phyloP scores from a whole-genome alignment of 23 tunicate genomes.

The Styela plicata region DNA sequence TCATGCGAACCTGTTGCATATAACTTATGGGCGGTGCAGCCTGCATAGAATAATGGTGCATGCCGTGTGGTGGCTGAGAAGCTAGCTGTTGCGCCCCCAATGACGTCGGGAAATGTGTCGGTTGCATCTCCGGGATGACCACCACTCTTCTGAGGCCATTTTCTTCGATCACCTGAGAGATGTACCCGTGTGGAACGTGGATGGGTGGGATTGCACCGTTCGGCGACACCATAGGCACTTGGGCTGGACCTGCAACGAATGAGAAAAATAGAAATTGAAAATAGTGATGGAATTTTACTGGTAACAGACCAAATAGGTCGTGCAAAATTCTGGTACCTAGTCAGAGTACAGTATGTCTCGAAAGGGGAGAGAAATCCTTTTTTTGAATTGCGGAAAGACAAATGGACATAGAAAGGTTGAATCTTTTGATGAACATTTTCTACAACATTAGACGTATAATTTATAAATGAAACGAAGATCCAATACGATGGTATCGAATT shows the following conservation, averaged over 20 bases:
- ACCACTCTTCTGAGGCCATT: constrained; percentile 53
- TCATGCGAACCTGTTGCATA: constrained; percentile 32
- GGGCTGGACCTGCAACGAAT: constrained; percentile 58
- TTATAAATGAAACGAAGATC: too few relatives aligned
- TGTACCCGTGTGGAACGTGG: constrained; percentile 67
- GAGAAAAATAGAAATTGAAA: too few relatives aligned
- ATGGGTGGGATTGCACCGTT: constrained; percentile 74
- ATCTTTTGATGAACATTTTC: too few relatives aligned
- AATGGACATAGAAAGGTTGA: too few relatives aligned
- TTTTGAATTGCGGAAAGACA: too few relatives aligned
- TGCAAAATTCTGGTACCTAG: too few relatives aligned
- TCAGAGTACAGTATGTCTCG: too few relatives aligned
- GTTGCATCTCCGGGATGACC: constrained; percentile 34
- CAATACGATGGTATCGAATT: too few relatives aligned
- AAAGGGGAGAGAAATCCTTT: too few relatives aligned
- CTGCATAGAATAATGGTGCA: constrained; percentile 9
- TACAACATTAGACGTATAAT: too few relatives aligned
- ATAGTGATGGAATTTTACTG: too few relatives aligned
- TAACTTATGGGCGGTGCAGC: neutral
- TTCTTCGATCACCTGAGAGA: constrained; percentile 73
- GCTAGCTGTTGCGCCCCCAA: constrained; percentile 1
- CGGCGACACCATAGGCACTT: constrained; percentile 72
- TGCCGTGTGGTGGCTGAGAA: constrained; percentile 14
- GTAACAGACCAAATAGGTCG: too few relatives aligned
- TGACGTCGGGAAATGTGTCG: neutral